Evolutionary conservation across 1,140 invertebrate species (phyloP).

Genomic region (Magallana ariakensis): DNA sequence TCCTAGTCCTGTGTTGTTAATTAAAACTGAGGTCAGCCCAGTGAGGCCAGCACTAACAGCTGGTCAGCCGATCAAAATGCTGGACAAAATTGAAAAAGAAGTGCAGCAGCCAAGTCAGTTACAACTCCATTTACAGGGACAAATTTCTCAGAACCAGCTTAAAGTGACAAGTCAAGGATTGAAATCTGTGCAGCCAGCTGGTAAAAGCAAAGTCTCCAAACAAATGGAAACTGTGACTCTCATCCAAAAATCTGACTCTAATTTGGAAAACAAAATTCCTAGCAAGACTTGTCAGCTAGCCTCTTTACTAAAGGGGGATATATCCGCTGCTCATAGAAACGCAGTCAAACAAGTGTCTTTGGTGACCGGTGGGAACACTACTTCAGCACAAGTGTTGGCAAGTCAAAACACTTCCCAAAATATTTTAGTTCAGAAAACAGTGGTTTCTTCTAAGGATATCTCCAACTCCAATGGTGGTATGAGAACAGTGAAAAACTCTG

Average conservation of each 20-base stretch:
- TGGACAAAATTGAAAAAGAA: conserved; percentile 26
- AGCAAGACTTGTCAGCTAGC: conserved; percentile 42
- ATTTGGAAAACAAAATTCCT: conserved; percentile 25
- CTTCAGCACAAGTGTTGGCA: conserved; percentile 8
- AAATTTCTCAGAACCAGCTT: conserved; percentile 55
- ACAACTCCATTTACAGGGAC: conserved; percentile 28
- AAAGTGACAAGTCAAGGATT: conserved; percentile 67
- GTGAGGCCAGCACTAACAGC: neutral
- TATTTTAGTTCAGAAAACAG: neutral
- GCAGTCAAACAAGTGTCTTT: neutral
- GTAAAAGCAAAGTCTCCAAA: neutral
- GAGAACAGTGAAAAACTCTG: neutral
- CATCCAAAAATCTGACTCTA: conserved; percentile 19
- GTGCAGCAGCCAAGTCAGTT: conserved; percentile 11
- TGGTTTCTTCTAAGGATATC: neutral
- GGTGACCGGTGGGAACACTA: neutral
- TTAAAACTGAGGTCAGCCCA: conserved; percentile 39
- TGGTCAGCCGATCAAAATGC: neutral
- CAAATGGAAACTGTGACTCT: conserved; percentile 2
- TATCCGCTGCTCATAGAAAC: conserved; percentile 28
- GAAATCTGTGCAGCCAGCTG: conserved; percentile 36
- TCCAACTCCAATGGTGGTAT: neutral
- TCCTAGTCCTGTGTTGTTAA: conserved; percentile 12
- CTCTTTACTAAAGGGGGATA: conserved; percentile 34
- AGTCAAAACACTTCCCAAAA: conserved; percentile 4